Conservation (phyloP, 2,888 invertebrate species). For the Flabesymbios commensalis region DNA sequence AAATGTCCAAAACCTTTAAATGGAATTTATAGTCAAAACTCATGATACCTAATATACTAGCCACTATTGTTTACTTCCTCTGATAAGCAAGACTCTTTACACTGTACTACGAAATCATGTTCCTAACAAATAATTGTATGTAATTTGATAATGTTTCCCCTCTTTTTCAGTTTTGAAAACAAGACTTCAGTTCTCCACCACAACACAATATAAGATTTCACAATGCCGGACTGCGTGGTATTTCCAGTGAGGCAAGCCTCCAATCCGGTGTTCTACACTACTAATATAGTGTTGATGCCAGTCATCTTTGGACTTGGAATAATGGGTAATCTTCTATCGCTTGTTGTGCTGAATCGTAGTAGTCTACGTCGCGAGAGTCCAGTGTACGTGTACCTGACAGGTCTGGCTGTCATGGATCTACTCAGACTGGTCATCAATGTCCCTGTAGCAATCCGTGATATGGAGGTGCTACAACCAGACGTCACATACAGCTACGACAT, state of each 20-base stretch:
- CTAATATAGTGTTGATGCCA: constrained; percentile 20
- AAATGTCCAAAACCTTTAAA: too few relatives aligned
- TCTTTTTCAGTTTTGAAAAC: too few relatives aligned
- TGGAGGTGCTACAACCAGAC: constrained; percentile 6
- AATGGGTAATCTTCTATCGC: constrained; percentile 19
- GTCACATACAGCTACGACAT: constrained; percentile 13
- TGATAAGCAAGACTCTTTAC: too few relatives aligned
- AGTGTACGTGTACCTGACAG: constrained; percentile 28
- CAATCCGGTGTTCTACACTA: constrained; percentile 10
- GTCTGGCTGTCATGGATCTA: constrained; percentile 23
- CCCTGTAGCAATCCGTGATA: constrained; percentile 11
- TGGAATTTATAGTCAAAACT: too few relatives aligned
- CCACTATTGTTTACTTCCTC: too few relatives aligned
- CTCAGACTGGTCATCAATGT: constrained; percentile 8
- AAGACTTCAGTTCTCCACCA: too few relatives aligned
- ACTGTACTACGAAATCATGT: too few relatives aligned
- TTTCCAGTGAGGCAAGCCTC: background rate
- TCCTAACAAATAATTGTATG: too few relatives aligned
- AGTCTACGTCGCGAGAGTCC: constrained; percentile 18
- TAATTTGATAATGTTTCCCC: too few relatives aligned
- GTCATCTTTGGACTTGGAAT: constrained; percentile 22
- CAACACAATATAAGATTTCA: too few relatives aligned
- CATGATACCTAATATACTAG: too few relatives aligned
- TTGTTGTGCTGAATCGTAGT: constrained; percentile 17
- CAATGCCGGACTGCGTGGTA: background rate